Conservation (phyloP, 2,888 invertebrate species). For the Abrostola tripartita region DNA sequence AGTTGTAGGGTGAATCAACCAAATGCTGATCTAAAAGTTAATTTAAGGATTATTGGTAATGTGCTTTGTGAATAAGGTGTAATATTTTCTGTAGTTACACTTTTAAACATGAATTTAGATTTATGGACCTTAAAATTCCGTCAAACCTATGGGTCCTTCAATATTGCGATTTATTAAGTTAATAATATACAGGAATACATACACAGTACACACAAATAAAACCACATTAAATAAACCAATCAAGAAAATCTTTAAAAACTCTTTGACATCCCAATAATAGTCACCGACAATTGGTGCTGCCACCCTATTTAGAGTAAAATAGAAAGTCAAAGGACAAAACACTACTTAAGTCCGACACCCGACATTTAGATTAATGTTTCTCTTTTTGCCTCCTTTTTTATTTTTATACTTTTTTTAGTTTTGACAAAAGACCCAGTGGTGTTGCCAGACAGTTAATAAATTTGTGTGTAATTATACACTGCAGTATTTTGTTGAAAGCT, state of each 20-base stretch:
- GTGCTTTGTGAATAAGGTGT: neutral
- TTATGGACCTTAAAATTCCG: too few relatives aligned
- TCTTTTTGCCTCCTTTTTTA: slow-evolving; percentile 62
- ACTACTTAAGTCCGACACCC: slow-evolving; percentile 74
- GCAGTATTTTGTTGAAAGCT: slow-evolving; percentile 83
- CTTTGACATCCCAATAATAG: slow-evolving; percentile 24
- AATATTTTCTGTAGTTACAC: neutral
- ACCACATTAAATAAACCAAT: too few relatives aligned
- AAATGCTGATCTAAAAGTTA: slow-evolving; percentile 31
- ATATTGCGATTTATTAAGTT: too few relatives aligned
- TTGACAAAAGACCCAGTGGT: slow-evolving; percentile 64
- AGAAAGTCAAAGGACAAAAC: slow-evolving; percentile 75
- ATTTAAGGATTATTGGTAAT: slow-evolving; percentile 10
- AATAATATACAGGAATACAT: too few relatives aligned
- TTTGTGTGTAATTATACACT: slow-evolving; percentile 81
- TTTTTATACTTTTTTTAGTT: slow-evolving; percentile 46
- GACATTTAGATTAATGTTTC: slow-evolving; percentile 75
- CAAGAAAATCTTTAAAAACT: too few relatives aligned
- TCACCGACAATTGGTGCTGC: slow-evolving; percentile 29
- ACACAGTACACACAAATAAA: too few relatives aligned
- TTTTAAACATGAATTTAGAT: neutral
- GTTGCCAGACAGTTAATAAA: slow-evolving; percentile 78
- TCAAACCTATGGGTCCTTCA: too few relatives aligned
- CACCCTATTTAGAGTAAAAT: slow-evolving; percentile 56
- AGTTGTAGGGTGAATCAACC: slow-evolving; percentile 29